A percentile compares a stretch with the other conserved stretches of the same genome.
phyloP scores from a whole-genome alignment of 1,140 invertebrate genomes.

The Ips typographus region DNA sequence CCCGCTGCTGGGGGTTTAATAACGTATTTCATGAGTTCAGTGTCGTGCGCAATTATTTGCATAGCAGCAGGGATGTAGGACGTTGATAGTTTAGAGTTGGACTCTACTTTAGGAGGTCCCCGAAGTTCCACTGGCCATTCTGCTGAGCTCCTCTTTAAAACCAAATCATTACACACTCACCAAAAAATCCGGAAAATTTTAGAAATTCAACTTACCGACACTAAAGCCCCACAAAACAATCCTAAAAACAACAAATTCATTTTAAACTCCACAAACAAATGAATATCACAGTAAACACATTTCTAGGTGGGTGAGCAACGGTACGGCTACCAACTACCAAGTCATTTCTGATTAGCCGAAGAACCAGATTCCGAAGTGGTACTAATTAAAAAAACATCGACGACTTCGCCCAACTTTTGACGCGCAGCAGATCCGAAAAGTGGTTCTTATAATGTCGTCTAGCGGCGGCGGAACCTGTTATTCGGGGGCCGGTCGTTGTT shows the following conservation, averaged over 20 bases:
- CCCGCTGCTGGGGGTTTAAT: conserved; percentile 43
- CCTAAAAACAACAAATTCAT: not conserved
- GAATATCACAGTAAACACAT: not conserved
- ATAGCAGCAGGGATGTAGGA: conserved; percentile 59
- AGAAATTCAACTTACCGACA: not conserved
- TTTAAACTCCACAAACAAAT: not conserved
- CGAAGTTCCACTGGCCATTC: not conserved
- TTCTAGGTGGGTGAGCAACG: not conserved
- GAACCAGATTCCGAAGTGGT: conserved; percentile 12
- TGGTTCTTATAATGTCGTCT: conserved; percentile 9
- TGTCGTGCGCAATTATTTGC: conserved; percentile 60
- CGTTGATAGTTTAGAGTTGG: conserved; percentile 39
- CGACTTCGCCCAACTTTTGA: not conserved
- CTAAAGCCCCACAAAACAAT: not conserved
- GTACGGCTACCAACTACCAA: not conserved
- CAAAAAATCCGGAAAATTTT: not conserved
- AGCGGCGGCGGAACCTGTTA: not conserved
- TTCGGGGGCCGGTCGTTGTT: too few species aligned
- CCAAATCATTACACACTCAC: not conserved
- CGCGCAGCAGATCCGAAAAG: conserved; percentile 13
- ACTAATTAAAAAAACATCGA: conserved; percentile 11
- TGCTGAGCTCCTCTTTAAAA: not conserved
- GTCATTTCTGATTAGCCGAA: not conserved
- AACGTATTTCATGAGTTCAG: conserved; percentile 60
- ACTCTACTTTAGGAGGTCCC: not conserved